Percentiles rank a stretch among this genome's conserved stretches.
Evolutionary conservation across 2,113 vertebrate species (phyloP).

Genomic region (Dolichotis patagonum): DNA sequence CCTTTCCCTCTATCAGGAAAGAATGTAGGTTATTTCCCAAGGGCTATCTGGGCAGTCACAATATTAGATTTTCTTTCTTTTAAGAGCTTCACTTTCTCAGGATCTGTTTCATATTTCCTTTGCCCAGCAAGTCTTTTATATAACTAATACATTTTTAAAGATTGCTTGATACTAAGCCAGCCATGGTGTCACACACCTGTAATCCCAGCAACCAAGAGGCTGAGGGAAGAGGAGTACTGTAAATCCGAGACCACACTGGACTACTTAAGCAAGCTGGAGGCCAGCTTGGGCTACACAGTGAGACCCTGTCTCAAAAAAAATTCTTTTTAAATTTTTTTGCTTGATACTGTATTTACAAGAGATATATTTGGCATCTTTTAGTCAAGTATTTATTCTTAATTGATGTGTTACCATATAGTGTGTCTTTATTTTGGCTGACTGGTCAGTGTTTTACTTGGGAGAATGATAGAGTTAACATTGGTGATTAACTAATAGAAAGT

Average conservation of each 20-base stretch:
- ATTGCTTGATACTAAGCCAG: not conserved
- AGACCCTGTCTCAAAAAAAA: not conserved
- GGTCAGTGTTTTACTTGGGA: not conserved
- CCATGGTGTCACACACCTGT: not conserved
- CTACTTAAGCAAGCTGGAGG: not conserved
- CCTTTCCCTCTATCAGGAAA: not conserved
- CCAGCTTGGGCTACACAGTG: not conserved
- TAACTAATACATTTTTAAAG: not conserved
- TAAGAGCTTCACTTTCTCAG: not conserved
- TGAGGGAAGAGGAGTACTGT: not conserved
- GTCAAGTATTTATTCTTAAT: slow-evolving; percentile 4
- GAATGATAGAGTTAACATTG: slow-evolving; percentile 18
- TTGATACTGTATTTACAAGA: not conserved
- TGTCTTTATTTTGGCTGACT: slow-evolving; percentile 25
- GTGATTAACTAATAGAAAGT: not conserved
- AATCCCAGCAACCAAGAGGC: not conserved
- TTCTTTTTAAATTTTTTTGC: no score
- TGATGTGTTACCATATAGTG: not conserved
- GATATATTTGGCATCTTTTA: not conserved
- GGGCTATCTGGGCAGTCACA: not conserved
- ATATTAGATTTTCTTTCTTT: slow-evolving; percentile 15
- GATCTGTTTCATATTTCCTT: not conserved
- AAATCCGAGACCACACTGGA: not conserved
- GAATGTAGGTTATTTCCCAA: not conserved
- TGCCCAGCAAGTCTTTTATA: not conserved